A percentile compares a stretch with the other conserved stretches of the same genome.
phyloP scores from a whole-genome alignment of 2,888 invertebrate species.

The Tachystola acroxantha region DNA sequence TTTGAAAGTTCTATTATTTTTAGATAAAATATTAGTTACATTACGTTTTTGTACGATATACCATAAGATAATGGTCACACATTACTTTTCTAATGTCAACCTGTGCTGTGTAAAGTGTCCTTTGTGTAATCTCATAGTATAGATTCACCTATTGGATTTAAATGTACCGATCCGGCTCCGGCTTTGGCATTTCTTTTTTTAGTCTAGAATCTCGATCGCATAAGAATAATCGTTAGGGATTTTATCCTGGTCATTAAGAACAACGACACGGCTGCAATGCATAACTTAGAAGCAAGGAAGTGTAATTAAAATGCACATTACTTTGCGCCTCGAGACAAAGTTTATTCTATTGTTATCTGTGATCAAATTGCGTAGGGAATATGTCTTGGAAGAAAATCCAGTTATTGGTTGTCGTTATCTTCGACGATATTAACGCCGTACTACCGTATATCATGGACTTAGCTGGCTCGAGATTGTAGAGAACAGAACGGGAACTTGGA shows the following conservation, averaged over 20 bases:
- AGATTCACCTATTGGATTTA: no score
- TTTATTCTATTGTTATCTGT: slow-evolving; percentile 51
- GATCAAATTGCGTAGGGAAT: slow-evolving; percentile 45
- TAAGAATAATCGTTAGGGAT: slow-evolving; percentile 44
- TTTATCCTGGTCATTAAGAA: slow-evolving; percentile 57
- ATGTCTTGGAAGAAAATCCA: slow-evolving; percentile 35
- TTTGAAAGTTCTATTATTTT: slow-evolving; percentile 8
- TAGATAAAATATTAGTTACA: slow-evolving; percentile 8
- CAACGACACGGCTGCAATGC: slow-evolving; percentile 46
- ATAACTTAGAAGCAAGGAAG: slow-evolving; percentile 51
- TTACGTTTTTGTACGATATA: no score
- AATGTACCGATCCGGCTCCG: no score
- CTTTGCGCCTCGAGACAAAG: slow-evolving; percentile 36
- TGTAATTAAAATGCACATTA: slow-evolving; percentile 65
- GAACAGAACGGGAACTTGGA: slow-evolving; percentile 21
- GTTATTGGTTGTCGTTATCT: slow-evolving; percentile 45
- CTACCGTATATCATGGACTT: slow-evolving; percentile 42
- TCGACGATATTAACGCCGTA: slow-evolving; percentile 38
- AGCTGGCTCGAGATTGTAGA: slow-evolving; percentile 19
- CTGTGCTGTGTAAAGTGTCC: no score
- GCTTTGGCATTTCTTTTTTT: no score
- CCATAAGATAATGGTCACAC: no score
- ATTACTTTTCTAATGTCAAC: no score
- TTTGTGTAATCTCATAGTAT: no score
- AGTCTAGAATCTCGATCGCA: slow-evolving; percentile 9